Evolutionary conservation across 2,113 vertebrate species (phyloP).

Genomic region (Centropus bengalensis): DNA sequence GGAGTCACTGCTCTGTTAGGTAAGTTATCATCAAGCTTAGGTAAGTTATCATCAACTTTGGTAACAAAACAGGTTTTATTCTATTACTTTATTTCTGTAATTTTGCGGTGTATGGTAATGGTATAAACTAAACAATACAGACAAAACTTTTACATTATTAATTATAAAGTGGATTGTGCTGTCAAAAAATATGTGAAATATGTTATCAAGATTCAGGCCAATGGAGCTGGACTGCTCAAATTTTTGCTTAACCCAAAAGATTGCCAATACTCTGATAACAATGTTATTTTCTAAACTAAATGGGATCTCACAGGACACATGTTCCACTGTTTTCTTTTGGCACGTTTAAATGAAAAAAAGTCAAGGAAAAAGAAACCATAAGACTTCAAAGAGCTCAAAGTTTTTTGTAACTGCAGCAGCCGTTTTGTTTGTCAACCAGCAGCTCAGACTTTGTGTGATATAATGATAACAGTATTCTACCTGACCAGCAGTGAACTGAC

Average conservation of each 20-base stretch:
- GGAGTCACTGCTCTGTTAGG: neutral
- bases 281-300: neutral
- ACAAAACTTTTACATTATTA: neutral
- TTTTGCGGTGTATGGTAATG: neutral
- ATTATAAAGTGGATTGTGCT: neutral
- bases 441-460: neutral
- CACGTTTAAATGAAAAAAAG: neutral
- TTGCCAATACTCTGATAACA: neutral
- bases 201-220: neutral
- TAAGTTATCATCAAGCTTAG: too few species aligned
- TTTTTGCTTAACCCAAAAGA: neutral
- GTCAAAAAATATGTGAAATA: neutral
- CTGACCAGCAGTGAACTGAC: neutral
- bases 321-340: neutral
- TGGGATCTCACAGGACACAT: neutral
- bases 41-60: neutral
- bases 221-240: neutral
- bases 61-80: neutral
- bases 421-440: neutral
- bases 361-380: neutral
- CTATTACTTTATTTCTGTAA: neutral
- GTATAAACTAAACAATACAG: neutral
- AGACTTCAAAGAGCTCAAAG: neutral
- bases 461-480: neutral
- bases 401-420: neutral